Evolutionary conservation across 2,113 vertebrate species (phyloP), one percentile per base, ranked within the genome.

Genomic region (Myrmecophaga tridactyla): DNA sequence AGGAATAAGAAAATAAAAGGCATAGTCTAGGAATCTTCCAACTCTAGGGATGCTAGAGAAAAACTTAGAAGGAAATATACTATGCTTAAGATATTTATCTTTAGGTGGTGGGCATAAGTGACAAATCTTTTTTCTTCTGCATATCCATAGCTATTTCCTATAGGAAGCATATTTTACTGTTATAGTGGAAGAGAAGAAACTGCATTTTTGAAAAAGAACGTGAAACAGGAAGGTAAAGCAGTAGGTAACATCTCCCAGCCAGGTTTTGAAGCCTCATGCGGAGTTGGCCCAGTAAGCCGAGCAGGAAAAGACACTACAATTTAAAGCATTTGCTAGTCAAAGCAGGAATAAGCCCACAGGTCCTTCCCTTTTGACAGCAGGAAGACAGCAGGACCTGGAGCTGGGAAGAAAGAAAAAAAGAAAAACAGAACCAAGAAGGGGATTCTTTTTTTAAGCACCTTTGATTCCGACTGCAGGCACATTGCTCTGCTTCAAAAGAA

Each of bases 361-460:
- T 53, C 69, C 88, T 93, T 96, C 56, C 60, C 73, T 63, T 6
- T 12, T 83, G 92, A 94, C 85, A 94, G 94, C 92, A 80, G 88
- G 86, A 77, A 77, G 94, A 89, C 69, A 81, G 94, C 90, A 43
- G 94, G 92, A 89, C 51, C 62, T 83, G 62, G 82, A 94, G 12
- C 65, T 51, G 17, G 31, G 70, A 41, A 51, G 70, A 36, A 70
- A n/a, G 27, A 48, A 48, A 67, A 48, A 48, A 67, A 78, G 70
- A 81, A 82, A 46, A 9, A n/a, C 20, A 91, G 58, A 75, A 67
- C 96, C 94, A 34, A 92, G 96, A 96, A 63, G 15, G 85, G 86
- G 81, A 67, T 93, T 83, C 89, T 97, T 97, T 97, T 97, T 86
- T 94, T 86, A 96, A 97, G 93, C 75, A 91, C 70, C 91, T 96